These are phyloP conservation scores for Plectropomus leopardus DNA, from an alignment of 2,113 vertebrate genomes.

Conservation along the genomic window DNA sequence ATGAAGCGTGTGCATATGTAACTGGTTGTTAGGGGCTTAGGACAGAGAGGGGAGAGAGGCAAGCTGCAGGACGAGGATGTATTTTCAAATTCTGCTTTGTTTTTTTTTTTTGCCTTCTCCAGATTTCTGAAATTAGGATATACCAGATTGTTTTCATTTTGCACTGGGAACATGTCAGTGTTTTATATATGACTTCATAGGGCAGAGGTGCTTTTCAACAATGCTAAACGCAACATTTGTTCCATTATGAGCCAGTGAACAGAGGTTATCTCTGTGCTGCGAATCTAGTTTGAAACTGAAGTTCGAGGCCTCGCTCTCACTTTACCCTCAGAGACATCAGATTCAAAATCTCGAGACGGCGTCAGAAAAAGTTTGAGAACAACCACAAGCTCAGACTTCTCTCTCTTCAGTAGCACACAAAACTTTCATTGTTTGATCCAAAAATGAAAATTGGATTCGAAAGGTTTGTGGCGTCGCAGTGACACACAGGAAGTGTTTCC, in stretches of 20 bases:
- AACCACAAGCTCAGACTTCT: background rate
- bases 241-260: slow-evolving; percentile 57
- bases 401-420: slow-evolving; percentile 7
- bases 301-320: background rate
- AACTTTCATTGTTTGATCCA: slow-evolving; percentile 35
- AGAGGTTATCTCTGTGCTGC: slow-evolving; percentile 56
- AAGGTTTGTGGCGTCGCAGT: slow-evolving; percentile 6
- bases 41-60: too few species aligned
- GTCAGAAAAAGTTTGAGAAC: slow-evolving; percentile 19
- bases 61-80: too few species aligned
- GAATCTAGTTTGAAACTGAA: slow-evolving; percentile 31
- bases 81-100: too few species aligned
- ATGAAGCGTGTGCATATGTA: too few species aligned
- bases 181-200: slow-evolving; percentile 44
- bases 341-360: background rate
- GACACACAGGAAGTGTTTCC: slow-evolving; percentile 34
- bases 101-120: too few species aligned
- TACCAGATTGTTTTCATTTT: background rate
- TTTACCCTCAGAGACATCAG: slow-evolving; percentile 6
- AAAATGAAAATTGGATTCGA: slow-evolving; percentile 25
- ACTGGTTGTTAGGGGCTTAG: too few species aligned
- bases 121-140: background rate
- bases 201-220: slow-evolving; percentile 42
- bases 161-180: slow-evolving; percentile 34
- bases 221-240: slow-evolving; percentile 45